A percentile compares a stretch with the other conserved stretches of the same genome.
Conservation (phyloP, 2,888 invertebrate species). For the Netelia fuscicornis region DNA sequence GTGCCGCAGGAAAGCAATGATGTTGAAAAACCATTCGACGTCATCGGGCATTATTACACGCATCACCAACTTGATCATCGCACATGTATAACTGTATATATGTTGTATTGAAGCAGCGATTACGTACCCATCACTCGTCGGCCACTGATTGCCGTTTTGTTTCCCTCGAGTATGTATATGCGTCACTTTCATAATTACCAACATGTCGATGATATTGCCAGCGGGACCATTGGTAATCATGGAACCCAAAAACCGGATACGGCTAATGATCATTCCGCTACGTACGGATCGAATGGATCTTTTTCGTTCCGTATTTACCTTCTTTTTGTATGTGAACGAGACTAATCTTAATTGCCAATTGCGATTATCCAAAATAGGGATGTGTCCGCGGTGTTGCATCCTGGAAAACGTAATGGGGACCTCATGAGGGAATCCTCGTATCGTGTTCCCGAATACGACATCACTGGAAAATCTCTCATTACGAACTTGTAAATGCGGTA, state of each 20-base stretch:
- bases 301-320: neutral
- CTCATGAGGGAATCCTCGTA: neutral
- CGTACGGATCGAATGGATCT: neutral
- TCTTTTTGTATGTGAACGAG: neutral
- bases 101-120: slow-evolving; percentile 14
- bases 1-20: neutral
- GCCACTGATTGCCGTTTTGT: slow-evolving; percentile 42
- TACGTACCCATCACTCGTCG: slow-evolving; percentile 16
- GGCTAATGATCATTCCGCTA: slow-evolving; percentile 22
- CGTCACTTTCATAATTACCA: slow-evolving; percentile 31
- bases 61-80: slow-evolving; percentile 22
- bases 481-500: slow-evolving; percentile 52
- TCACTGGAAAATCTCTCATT: slow-evolving; percentile 45
- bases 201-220: slow-evolving; percentile 28
- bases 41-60: slow-evolving; percentile 42
- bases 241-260: neutral
- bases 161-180: slow-evolving; percentile 5
- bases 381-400: neutral
- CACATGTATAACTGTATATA: slow-evolving; percentile 3
- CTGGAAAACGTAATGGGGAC: too few relatives aligned
- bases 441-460: slow-evolving; percentile 7
- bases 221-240: neutral
- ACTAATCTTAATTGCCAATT: slow-evolving; percentile 42
- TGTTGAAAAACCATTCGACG: slow-evolving; percentile 27
- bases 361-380: slow-evolving; percentile 22